Evolutionary conservation across 2,113 vertebrate species (phyloP).

Genomic region (Furnarius figulus): DNA sequence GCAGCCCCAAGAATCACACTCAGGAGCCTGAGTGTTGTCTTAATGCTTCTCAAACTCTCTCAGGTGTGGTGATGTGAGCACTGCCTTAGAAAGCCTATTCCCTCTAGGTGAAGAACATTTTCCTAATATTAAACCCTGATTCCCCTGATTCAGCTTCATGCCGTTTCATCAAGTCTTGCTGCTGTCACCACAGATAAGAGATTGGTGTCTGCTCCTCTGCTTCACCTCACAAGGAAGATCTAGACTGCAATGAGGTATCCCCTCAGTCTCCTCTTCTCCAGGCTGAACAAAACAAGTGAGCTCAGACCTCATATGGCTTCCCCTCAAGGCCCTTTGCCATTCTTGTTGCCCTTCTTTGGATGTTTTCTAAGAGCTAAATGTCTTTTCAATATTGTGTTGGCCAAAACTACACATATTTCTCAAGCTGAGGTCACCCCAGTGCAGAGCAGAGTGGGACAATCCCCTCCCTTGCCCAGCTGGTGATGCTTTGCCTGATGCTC

Average conservation of each 20-base stretch:
- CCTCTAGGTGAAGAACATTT: not conserved
- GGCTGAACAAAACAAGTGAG: not conserved
- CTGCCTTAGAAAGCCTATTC: not conserved
- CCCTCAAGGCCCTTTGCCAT: not conserved
- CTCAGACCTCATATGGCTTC: not conserved
- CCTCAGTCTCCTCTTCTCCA: not conserved
- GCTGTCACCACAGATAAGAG: not conserved
- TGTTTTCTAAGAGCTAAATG: rapidly evolving
- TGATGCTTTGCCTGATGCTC: rapidly evolving
- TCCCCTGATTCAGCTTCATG: not conserved
- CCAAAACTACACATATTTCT: not conserved
- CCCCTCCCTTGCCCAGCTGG: rapidly evolving
- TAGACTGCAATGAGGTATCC: not conserved
- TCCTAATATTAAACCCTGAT: too few species aligned
- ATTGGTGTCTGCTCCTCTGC: too few species aligned
- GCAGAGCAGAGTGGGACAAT: not conserved
- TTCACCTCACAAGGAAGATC: not conserved
- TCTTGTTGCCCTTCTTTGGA: not conserved
- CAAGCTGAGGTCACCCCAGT: rapidly evolving
- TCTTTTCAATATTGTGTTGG: not conserved
- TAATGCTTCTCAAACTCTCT: not conserved
- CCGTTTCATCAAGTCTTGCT: not conserved
- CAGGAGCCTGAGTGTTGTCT: not conserved
- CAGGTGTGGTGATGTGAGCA: not conserved
- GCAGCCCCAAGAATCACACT: not conserved